Evolutionary conservation across 2,888 invertebrate species (phyloP).

Genomic region (Belgica antarctica): DNA sequence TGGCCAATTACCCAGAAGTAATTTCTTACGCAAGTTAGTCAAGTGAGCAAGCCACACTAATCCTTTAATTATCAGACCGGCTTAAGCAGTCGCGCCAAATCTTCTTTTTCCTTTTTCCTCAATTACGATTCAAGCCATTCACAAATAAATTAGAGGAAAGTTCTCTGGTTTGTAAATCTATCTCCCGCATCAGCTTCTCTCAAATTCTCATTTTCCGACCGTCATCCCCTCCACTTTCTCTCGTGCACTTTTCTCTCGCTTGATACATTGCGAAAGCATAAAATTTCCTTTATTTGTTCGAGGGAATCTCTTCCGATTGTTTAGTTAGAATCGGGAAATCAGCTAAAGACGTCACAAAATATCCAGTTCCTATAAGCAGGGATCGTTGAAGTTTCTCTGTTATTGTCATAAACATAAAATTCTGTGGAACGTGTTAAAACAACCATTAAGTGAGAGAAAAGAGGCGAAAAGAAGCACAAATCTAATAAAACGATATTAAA

Average conservation of each 20-base stretch:
- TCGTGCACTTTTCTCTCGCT: background rate
- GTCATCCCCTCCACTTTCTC: constrained; percentile 24
- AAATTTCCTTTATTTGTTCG: background rate
- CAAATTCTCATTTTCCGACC: background rate
- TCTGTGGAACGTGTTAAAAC: background rate
- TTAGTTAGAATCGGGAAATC: background rate
- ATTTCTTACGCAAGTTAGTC: no score
- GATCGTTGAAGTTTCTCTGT: no score
- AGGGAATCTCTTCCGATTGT: background rate
- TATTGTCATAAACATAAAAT: constrained; percentile 18
- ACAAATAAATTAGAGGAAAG: constrained; percentile 4
- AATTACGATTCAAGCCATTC: no score
- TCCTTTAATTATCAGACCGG: no score
- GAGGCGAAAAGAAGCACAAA: background rate
- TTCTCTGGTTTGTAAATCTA: no score
- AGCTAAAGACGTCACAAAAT: background rate
- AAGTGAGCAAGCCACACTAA: no score
- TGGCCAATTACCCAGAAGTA: no score
- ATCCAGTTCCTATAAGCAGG: no score
- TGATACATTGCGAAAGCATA: background rate
- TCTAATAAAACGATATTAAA: constrained; percentile 36
- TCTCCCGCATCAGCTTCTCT: no score
- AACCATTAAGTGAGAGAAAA: background rate
- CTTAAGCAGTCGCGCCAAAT: no score
- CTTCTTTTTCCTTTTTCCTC: no score